Conservation (phyloP, 2,797 vertebrate species). For the Semaprochilodus insignis region DNA sequence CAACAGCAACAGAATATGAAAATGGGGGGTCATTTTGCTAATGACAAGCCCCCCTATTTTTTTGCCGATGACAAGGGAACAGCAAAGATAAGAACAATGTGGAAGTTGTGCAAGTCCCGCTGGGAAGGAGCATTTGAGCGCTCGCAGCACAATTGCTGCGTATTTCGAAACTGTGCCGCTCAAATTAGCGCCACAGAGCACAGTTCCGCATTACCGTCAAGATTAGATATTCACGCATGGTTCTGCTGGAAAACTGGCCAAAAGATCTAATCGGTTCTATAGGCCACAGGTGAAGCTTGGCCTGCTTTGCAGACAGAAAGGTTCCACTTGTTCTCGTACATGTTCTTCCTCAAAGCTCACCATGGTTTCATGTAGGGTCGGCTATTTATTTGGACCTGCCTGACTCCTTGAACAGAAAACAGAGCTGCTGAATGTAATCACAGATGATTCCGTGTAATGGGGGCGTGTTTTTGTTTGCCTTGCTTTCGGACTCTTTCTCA, state of each 20-base stretch:
- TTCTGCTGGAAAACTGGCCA: constrained; percentile 39
- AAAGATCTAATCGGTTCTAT: constrained; percentile 37
- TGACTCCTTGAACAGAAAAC: constrained; percentile 24
- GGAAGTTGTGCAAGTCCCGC: constrained; percentile 59
- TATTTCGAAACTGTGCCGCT: constrained; percentile 47
- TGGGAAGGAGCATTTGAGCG: constrained; percentile 38
- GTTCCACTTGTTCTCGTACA: constrained; percentile 38
- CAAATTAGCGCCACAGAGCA: constrained; percentile 40
- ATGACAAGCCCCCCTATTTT: constrained; percentile 20
- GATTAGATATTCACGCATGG: constrained; percentile 50
- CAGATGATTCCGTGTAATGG: constrained; percentile 14
- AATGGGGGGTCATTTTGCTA: constrained; percentile 61
- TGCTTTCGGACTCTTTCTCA: constrained; percentile 70
- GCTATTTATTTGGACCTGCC: constrained; percentile 31
- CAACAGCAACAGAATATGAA: constrained; percentile 68
- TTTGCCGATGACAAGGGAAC: constrained; percentile 61
- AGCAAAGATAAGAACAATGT: constrained; percentile 63
- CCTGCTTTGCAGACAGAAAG: constrained; percentile 37
- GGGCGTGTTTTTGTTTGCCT: constrained; percentile 33
- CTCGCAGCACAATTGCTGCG: constrained; percentile 30
- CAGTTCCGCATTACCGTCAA: constrained; percentile 43
- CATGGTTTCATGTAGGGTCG: constrained; percentile 38
- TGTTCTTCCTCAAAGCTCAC: constrained; percentile 36
- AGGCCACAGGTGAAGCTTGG: constrained; percentile 24
- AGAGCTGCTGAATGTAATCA: constrained; percentile 38